These are phyloP conservation scores for Tetrax tetrax DNA, from an alignment of 2,113 vertebrate genomes.

Conservation along the genomic window DNA sequence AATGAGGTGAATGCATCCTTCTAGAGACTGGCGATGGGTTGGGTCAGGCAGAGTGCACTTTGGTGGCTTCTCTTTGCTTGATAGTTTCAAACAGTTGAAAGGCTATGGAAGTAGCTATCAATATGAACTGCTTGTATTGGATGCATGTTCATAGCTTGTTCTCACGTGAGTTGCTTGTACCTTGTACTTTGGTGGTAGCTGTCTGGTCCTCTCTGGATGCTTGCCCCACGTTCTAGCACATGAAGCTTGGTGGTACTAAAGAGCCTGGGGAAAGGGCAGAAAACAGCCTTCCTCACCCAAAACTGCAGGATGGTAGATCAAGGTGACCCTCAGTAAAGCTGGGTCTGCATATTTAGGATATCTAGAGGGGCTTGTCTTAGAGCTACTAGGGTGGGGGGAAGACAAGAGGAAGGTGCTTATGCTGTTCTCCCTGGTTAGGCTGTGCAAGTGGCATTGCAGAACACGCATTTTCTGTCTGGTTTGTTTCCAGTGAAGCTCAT, in stretches of 20 bases:
- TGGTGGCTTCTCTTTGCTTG: not conserved
- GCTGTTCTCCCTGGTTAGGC: not conserved
- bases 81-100: fast-evolving
- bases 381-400: not conserved
- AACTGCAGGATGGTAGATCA: not conserved
- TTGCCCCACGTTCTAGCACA: not conserved
- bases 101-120: not conserved
- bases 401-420: too few species aligned
- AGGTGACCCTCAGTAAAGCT: not conserved
- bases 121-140: not conserved
- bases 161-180: not conserved
- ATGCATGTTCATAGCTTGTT: not conserved
- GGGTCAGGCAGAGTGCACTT: not conserved
- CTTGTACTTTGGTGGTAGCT: not conserved
- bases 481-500: not conserved
- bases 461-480: too few species aligned
- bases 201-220: not conserved
- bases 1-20: not conserved
- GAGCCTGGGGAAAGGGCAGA: not conserved
- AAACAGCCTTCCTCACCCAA: not conserved
- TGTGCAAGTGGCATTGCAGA: not conserved
- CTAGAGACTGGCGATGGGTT: not conserved
- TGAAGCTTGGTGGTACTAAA: not conserved
- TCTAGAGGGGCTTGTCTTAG: not conserved
- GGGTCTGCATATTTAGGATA: not conserved